phyloP scores from a whole-genome alignment of 1,140 invertebrate genomes.

The Meloidogyne floridensis region DNA sequence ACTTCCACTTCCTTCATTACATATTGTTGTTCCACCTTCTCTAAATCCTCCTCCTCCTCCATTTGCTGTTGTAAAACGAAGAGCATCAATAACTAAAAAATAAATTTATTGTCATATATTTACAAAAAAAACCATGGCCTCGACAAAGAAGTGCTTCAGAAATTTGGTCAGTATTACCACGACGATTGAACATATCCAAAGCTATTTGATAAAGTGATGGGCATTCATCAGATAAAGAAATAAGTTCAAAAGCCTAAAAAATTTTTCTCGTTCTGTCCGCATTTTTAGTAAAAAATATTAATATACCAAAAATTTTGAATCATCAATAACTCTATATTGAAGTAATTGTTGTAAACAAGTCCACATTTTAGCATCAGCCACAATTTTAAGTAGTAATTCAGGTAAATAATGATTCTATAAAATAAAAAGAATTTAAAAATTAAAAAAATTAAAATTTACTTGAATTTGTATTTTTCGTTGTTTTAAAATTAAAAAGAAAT shows the following conservation, averaged over 20 bases:
- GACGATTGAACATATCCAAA: conserved; percentile 29
- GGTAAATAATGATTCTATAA: conserved; percentile 21
- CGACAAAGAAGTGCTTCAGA: conserved; percentile 3
- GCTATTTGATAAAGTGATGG: conserved; percentile 23
- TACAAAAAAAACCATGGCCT: background rate
- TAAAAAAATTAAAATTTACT: conserved; percentile 1
- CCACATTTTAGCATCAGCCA: conserved; percentile 16
- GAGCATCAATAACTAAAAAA: conserved; percentile 12
- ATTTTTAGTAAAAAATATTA: too few species aligned
- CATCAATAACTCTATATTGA: conserved; percentile 27
- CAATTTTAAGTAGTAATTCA: conserved; percentile 21
- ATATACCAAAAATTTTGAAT: conserved; percentile 24
- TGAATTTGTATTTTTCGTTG: conserved; percentile 17
- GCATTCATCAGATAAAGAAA: conserved; percentile 19
- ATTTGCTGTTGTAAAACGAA: background rate
- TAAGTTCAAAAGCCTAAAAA: conserved; percentile 22
- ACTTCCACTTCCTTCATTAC: background rate
- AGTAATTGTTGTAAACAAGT: conserved; percentile 20
- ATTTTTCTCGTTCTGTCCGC: too few species aligned
- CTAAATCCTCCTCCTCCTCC: background rate
- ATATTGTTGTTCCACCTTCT: conserved; percentile 13
- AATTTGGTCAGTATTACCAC: conserved; percentile 26
- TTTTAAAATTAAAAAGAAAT: conserved; percentile 20
- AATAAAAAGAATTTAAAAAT: background rate
- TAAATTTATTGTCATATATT: too few species aligned